These are phyloP conservation scores for Leucoptera coffeella DNA, from an alignment of 2,888 invertebrate species.

Conservation along the genomic window DNA sequence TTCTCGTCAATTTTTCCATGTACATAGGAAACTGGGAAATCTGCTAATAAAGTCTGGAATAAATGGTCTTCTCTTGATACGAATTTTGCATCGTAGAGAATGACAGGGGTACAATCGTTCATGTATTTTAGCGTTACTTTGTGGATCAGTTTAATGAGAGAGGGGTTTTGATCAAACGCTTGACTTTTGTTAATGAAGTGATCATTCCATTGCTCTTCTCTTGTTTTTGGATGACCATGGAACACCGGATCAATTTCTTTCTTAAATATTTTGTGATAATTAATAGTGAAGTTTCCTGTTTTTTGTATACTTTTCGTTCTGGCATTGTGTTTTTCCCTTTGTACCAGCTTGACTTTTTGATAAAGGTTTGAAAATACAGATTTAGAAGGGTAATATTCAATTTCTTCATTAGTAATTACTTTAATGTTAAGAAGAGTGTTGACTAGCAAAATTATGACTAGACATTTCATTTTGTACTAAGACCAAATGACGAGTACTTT, in stretches of 20 bases:
- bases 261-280: slow-evolving; percentile 8
- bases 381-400: slow-evolving; percentile 27
- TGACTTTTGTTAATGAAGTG: slow-evolving; percentile 32
- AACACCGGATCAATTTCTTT: slow-evolving; percentile 47
- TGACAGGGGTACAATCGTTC: slow-evolving; percentile 57
- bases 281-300: background rate
- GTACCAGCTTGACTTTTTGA: slow-evolving; percentile 1
- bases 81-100: slow-evolving; percentile 60
- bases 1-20: slow-evolving; percentile 57
- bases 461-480: too few species aligned
- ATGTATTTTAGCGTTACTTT: slow-evolving; percentile 56
- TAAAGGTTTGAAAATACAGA: slow-evolving; percentile 2
- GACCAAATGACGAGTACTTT: too few species aligned
- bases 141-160: slow-evolving; percentile 54
- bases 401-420: too few species aligned
- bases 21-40: slow-evolving; percentile 49
- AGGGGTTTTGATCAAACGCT: slow-evolving; percentile 45
- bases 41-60: slow-evolving; percentile 51
- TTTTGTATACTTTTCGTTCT: slow-evolving; percentile 5
- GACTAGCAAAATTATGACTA: too few species aligned
- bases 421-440: too few species aligned
- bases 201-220: slow-evolving; percentile 45
- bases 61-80: slow-evolving; percentile 49
- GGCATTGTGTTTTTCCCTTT: slow-evolving; percentile 1
- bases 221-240: slow-evolving; percentile 52